Conservation (phyloP, 2,888 invertebrate species). For the Arctia plantaginis region DNA sequence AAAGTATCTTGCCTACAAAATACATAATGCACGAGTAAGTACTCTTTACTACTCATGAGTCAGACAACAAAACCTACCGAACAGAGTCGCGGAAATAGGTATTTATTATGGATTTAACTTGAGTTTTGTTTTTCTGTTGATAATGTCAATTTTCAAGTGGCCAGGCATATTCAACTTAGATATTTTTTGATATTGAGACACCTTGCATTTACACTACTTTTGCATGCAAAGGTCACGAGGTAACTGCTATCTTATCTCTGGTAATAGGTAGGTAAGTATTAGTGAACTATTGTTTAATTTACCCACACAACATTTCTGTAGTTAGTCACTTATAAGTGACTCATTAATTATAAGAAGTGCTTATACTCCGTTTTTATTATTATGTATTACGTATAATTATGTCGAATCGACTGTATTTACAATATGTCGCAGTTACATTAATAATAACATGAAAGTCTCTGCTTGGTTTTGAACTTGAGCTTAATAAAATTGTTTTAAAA, state of each 20-base stretch:
- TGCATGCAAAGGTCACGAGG: neutral
- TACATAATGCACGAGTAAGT: neutral
- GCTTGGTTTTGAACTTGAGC: too few species aligned
- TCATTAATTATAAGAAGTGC: neutral
- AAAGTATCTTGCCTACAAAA: neutral
- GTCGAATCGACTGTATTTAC: neutral
- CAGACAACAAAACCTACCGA: slow-evolving; percentile 29
- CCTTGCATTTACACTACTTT: neutral
- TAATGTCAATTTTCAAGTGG: slow-evolving; percentile 55
- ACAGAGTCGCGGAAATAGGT: slow-evolving; percentile 25
- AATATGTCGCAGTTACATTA: neutral
- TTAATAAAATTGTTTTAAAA: too few species aligned
- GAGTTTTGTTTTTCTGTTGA: slow-evolving; percentile 45
- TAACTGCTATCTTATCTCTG: neutral
- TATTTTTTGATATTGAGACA: neutral
- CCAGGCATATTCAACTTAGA: slow-evolving; percentile 12
- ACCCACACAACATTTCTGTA: neutral
- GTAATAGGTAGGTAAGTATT: neutral
- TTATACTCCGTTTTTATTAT: neutral
- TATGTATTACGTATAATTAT: neutral
- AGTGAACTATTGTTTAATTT: neutral
- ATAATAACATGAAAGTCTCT: neutral
- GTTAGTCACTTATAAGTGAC: neutral
- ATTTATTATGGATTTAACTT: neutral
- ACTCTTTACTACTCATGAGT: neutral